These are phyloP conservation scores for Alloscopus bannaensis DNA, from an alignment of 2,888 invertebrate species.

Conservation along the genomic window DNA sequence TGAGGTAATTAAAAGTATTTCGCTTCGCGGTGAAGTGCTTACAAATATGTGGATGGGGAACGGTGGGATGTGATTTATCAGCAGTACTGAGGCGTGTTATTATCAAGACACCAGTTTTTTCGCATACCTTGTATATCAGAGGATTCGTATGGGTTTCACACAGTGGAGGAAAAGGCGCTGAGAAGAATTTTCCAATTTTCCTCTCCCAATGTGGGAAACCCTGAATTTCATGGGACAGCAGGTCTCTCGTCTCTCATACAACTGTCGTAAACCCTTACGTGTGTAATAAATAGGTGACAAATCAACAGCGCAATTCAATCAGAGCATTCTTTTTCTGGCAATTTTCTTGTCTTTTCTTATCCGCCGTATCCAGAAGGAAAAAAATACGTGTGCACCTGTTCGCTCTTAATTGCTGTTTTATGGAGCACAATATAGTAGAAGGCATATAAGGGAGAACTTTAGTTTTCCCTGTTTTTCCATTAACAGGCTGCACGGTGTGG, in stretches of 20 bases:
- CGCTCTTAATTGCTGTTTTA: constrained; percentile 59
- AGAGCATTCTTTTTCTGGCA: constrained; percentile 25
- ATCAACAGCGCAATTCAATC: constrained; percentile 39
- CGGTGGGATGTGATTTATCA: too few species aligned
- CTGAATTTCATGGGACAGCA: background rate
- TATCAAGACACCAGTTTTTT: too few species aligned
- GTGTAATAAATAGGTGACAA: constrained; percentile 23
- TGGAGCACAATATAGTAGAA: constrained; percentile 27
- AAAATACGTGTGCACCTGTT: constrained; percentile 45
- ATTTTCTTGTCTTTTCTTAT: constrained; percentile 35
- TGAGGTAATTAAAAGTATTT: too few species aligned
- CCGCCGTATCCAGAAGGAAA: constrained; percentile 19
- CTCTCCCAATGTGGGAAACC: constrained; percentile 1
- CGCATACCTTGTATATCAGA: too few species aligned
- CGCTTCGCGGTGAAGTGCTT: too few species aligned
- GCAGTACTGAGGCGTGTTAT: too few species aligned
- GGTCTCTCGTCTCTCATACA: too few species aligned
- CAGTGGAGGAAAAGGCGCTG: background rate
- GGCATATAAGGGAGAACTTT: constrained; percentile 19
- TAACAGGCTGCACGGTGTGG: constrained; percentile 29
- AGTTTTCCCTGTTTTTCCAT: constrained; percentile 32
- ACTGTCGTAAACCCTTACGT: too few species aligned
- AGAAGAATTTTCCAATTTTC: constrained; percentile 1
- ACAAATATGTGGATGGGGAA: too few species aligned
- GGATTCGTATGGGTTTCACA: too few species aligned